phyloP scores from a whole-genome alignment of 2,797 vertebrate genomes.

The Scolopax bukidnonensis region DNA sequence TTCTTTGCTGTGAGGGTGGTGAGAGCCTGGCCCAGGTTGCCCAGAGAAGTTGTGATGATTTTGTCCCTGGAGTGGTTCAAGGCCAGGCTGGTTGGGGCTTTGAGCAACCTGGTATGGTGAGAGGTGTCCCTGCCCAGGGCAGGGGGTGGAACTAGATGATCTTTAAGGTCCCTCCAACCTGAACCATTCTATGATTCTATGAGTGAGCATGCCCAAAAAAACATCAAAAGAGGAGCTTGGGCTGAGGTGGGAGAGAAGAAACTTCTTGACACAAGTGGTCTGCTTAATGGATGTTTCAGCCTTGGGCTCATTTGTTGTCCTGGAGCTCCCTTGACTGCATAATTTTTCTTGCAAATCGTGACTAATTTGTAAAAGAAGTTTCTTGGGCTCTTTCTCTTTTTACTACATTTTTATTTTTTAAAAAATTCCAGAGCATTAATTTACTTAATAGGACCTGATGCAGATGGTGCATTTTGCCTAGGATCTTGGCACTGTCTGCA shows the following conservation, averaged over 20 bases:
- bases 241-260: neutral
- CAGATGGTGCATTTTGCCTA: slow-evolving; percentile 68
- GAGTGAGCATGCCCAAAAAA: neutral
- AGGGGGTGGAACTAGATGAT: neutral
- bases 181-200: neutral
- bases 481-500: slow-evolving; percentile 65
- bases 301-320: neutral
- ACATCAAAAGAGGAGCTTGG: neutral
- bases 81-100: neutral
- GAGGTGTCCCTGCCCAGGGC: neutral
- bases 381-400: slow-evolving; percentile 11
- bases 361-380: slow-evolving; percentile 62
- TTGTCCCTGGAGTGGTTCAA: neutral
- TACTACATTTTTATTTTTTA: neutral
- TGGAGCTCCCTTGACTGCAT: slow-evolving; percentile 20
- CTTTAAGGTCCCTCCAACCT: neutral
- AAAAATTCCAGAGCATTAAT: slow-evolving; percentile 71
- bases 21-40: neutral
- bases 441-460: slow-evolving; percentile 72
- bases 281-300: neutral
- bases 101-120: neutral
- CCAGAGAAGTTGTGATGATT: neutral
- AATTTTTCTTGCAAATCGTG: slow-evolving; percentile 65
- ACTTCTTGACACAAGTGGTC: neutral
- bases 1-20: neutral